These are phyloP conservation scores for Phalanger gymnotis DNA, from an alignment of 2,797 vertebrate genomes.

Conservation along the genomic window DNA sequence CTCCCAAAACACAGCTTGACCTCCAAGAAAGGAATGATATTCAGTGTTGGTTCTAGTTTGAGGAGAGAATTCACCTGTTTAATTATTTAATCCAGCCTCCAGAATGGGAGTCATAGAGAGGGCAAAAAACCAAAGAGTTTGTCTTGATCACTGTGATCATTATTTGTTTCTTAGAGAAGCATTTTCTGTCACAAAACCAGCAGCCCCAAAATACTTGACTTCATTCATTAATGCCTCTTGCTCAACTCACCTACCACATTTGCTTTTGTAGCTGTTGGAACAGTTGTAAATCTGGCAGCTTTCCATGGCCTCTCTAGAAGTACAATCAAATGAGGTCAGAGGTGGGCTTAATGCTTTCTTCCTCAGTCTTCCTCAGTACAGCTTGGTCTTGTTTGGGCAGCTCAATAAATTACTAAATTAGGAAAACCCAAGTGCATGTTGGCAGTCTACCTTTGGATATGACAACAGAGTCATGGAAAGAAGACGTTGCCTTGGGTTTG, in stretches of 20 bases:
- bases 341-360: not conserved
- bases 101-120: not conserved
- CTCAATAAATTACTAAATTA: slow-evolving; percentile 7
- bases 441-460: slow-evolving; percentile 46
- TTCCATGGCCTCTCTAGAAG: not conserved
- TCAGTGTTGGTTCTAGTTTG: not conserved
- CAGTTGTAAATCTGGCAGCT: not conserved
- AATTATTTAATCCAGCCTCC: not conserved
- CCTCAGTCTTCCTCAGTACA: not conserved
- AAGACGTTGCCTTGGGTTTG: slow-evolving; percentile 30
- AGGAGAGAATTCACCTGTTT: not conserved
- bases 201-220: not conserved
- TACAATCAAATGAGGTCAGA: slow-evolving; percentile 12
- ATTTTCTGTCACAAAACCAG: not conserved
- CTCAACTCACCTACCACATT: not conserved
- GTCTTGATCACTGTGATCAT: not conserved
- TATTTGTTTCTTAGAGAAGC: not conserved
- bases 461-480: slow-evolving; percentile 49
- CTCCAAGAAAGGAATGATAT: not conserved
- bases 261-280: not conserved
- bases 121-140: not conserved
- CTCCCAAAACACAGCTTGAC: not conserved
- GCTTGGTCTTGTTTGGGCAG: not conserved
- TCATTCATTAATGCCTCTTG: not conserved
- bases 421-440: not conserved